A percentile compares a stretch with the other conserved stretches of the same genome.
Conservation (phyloP, 1,140 invertebrate genomes). For the Pseudomyrmex pallidus region DNA sequence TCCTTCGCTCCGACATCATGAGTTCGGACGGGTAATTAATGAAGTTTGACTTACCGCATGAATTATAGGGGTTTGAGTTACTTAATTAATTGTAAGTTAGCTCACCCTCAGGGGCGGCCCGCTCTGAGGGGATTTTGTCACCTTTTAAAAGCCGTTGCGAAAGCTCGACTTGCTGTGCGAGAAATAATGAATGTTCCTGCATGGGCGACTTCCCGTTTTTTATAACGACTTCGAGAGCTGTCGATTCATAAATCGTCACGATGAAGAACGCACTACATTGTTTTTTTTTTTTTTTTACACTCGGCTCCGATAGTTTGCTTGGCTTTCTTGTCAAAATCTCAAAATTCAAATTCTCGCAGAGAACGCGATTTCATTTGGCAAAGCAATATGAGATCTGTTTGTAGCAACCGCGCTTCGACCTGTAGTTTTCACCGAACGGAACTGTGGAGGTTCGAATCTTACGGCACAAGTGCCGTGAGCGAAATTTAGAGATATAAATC, state of each 20-base stretch:
- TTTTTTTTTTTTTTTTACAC: no score
- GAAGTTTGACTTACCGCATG: constrained; percentile 83
- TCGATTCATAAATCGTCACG: constrained; percentile 62
- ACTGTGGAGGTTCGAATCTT: no score
- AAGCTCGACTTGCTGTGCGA: constrained; percentile 54
- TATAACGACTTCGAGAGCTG: not conserved
- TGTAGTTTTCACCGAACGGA: no score
- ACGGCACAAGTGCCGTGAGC: no score
- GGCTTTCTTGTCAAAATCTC: no score
- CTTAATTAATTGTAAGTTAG: constrained; percentile 84
- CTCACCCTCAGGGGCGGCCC: constrained; percentile 69
- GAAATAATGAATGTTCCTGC: constrained; percentile 66
- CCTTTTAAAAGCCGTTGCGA: constrained; percentile 80
- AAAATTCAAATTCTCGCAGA: no score
- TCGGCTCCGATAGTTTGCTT: no score
- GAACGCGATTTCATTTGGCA: no score
- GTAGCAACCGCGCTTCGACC: no score
- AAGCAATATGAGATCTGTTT: no score
- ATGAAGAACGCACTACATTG: not conserved
- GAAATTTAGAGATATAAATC: no score
- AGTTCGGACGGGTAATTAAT: constrained; percentile 80
- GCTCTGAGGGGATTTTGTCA: constrained; percentile 81
- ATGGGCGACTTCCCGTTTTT: constrained; percentile 47
- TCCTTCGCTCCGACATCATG: constrained; percentile 56
- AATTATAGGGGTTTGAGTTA: constrained; percentile 79